A percentile compares a stretch with the other conserved stretches of the same genome.
Evolutionary conservation across 2,113 vertebrate genomes (phyloP).

Genomic region (Rhegmatorhina hoffmannsi): DNA sequence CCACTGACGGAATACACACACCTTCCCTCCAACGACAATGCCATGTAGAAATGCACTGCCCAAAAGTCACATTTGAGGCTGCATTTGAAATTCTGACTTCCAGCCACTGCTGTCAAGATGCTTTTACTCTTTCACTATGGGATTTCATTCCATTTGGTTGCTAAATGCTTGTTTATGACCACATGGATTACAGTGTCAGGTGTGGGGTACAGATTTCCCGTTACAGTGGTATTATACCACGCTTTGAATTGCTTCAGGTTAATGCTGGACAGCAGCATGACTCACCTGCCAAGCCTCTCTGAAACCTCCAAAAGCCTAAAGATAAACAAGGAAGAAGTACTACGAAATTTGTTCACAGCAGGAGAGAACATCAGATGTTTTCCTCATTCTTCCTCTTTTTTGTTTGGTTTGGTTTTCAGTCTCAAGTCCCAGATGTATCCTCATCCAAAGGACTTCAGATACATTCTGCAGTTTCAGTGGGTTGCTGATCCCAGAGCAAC

Average conservation of each 20-base stretch:
- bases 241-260: background rate
- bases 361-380: background rate
- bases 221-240: background rate
- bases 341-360: background rate
- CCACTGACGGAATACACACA: background rate
- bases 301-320: background rate
- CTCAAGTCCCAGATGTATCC: background rate
- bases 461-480: background rate
- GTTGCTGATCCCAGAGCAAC: background rate
- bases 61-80: background rate
- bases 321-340: slow-evolving; percentile 3
- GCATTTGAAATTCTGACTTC: background rate
- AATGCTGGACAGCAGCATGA: background rate
- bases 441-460: background rate
- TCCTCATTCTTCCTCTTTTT: background rate
- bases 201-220: background rate
- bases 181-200: background rate
- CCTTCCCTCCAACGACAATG: background rate
- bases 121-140: background rate
- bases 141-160: background rate
- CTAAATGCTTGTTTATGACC: background rate
- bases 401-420: background rate
- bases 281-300: background rate
- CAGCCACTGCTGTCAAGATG: background rate
- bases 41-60: background rate